Percentiles rank a stretch among this genome's conserved stretches.
Conservation (phyloP, 2,113 vertebrate species). For the Tiliqua scincoides region DNA sequence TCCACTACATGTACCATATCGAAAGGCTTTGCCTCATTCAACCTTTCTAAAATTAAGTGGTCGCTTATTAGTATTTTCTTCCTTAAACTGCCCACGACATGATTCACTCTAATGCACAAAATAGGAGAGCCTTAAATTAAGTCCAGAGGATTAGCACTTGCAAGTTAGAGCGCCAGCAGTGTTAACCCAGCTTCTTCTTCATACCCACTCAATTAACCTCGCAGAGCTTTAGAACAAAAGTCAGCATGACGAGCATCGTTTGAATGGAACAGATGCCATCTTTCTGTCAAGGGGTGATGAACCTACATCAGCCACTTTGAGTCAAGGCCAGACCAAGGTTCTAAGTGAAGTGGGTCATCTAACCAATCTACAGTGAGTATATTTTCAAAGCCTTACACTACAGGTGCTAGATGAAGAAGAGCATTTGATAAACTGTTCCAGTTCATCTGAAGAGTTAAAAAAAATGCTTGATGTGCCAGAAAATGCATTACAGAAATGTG, state of each 20-base stretch:
- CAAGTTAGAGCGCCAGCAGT: constrained; percentile 61
- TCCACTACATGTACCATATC: neutral
- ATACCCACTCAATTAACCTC: constrained; percentile 77
- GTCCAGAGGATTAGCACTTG: constrained; percentile 62
- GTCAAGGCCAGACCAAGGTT: constrained; percentile 28
- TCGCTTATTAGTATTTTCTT: constrained; percentile 57
- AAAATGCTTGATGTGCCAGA: neutral
- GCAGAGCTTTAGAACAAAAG: constrained; percentile 68
- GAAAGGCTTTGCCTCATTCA: constrained; percentile 27
- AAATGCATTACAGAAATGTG: constrained; percentile 7
- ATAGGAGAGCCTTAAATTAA: constrained; percentile 60
- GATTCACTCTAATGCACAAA: constrained; percentile 56
- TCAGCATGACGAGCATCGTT: constrained; percentile 48
- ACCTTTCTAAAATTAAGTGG: constrained; percentile 49
- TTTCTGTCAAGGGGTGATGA: constrained; percentile 56
- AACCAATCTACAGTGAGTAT: neutral
- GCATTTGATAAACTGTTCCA: neutral
- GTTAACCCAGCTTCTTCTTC: constrained; percentile 70
- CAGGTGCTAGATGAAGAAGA: rapidly evolving
- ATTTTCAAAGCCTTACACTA: constrained; percentile 33
- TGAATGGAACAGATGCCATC: constrained; percentile 74
- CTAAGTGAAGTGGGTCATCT: constrained; percentile 46
- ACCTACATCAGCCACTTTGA: constrained; percentile 49
- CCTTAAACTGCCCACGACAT: constrained; percentile 38
- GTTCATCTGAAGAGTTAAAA: neutral